Conservation (phyloP, 2,113 vertebrate species). For the Ginglymostoma cirratum region DNA sequence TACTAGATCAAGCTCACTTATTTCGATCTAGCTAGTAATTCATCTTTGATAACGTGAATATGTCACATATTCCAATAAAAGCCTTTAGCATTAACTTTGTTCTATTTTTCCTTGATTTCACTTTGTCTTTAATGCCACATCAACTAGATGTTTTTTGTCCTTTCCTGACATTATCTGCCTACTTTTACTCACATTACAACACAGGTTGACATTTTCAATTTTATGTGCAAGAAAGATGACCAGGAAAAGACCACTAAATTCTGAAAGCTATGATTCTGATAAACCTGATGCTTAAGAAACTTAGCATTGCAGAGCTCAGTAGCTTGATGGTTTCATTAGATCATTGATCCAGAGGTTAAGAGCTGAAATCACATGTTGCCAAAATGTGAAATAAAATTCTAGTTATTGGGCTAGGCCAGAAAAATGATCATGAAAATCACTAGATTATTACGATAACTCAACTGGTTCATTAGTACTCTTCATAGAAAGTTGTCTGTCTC, state of each 20-base stretch:
- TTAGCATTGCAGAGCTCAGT: background rate
- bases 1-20: too few species aligned
- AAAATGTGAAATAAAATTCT: background rate
- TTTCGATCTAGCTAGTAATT: too few species aligned
- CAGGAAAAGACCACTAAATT: background rate
- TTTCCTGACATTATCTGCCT: too few species aligned
- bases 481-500: background rate
- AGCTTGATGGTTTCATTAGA: background rate
- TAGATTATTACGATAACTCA: background rate
- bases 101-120: too few species aligned
- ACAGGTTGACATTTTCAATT: too few species aligned
- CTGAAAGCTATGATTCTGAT: background rate
- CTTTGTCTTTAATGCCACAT: too few species aligned
- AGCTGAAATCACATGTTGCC: background rate
- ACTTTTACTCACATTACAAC: too few species aligned
- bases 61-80: too few species aligned
- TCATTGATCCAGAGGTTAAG: background rate
- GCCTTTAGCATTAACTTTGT: too few species aligned
- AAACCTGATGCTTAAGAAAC: background rate
- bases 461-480: background rate
- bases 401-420: background rate
- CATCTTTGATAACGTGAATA: too few species aligned
- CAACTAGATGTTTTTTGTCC: too few species aligned
- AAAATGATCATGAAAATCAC: background rate
- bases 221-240: background rate